Percentiles rank a stretch among this genome's conserved stretches.
Conservation (phyloP, 1,140 invertebrate genomes). For the Battus philenor region DNA sequence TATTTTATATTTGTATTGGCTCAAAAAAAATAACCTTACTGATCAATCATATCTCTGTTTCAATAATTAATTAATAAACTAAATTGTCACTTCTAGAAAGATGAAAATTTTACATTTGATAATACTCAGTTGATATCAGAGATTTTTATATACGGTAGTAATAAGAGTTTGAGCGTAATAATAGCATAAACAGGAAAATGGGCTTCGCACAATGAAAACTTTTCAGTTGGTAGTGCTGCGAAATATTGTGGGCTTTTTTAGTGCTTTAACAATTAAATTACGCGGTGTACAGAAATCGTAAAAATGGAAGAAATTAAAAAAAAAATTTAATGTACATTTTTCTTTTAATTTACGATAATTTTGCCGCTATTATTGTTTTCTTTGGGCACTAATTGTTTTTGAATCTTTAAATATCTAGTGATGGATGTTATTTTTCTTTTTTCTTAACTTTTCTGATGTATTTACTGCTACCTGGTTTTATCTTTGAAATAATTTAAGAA, state of each 20-base stretch:
- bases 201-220: constrained; percentile 6
- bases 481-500: too few species aligned
- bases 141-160: constrained; percentile 1
- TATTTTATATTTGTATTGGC: neutral
- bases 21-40: neutral
- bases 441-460: too few species aligned
- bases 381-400: too few species aligned
- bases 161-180: constrained; percentile 11
- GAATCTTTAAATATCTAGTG: too few species aligned
- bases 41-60: neutral
- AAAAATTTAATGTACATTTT: neutral
- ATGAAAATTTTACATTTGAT: neutral
- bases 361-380: too few species aligned
- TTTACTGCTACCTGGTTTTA: too few species aligned
- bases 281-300: constrained; percentile 8
- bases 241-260: constrained; percentile 15
- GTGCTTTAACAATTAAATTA: constrained; percentile 16
- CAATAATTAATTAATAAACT: too few species aligned
- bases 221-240: constrained; percentile 2
- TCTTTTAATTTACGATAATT: too few species aligned
- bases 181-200: constrained; percentile 4
- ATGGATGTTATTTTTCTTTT: too few species aligned
- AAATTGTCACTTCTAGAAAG: too few species aligned
- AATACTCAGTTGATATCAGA: neutral
- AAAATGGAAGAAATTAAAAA: constrained; percentile 7